Evolutionary conservation across 1,140 invertebrate genomes (phyloP), one percentile per base, ranked within the genome.

Genomic region (Pinna nobilis): DNA sequence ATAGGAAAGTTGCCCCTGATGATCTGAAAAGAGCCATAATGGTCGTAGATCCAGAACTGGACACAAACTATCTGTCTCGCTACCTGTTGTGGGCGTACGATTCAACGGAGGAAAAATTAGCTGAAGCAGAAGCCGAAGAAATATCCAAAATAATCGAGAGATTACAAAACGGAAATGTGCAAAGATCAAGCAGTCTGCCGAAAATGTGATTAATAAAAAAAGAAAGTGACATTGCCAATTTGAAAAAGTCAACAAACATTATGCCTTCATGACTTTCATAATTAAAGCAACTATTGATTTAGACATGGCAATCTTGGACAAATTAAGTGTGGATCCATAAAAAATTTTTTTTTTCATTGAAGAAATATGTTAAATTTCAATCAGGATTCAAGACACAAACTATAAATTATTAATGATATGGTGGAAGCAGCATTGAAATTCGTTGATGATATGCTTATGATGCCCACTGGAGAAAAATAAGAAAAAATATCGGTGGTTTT

Each of bases 21-120:
- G 84, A 85, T 18, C 60, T 88, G 63, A 85, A 83, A 78, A 61
- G 82, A 70, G 83, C 83, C 3, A 69, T 88, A 35, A 77, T 74
- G 30, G 57, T 80, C 15, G 81, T 78, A 23, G 87, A 88, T 64
- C 85, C 86, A 13, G 84, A 88, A 55, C 84, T 87, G 35, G 81
- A 83, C 64, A 72, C 76, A 15, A 57, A 65, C 7, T 71, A 77
- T 25, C 74, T 88, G 76, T 81, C 85, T 30, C 77, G 74, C 33
- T 84, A 84, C 50, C 68, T 88, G 13, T 53, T 49, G 30, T 88
- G 87, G 86, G 85, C 79, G 13, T 88, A 81, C 68, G 65, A 77
- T 13, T 74, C 73, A 3, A 76, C 72, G 7, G 23, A 32, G 51
- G 84, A 83, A 11, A 72, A 76, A 33, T 33, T 86, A 2, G 57